These are phyloP conservation scores for Nysson spinosus DNA, from an alignment of 2,888 invertebrate species.

Conservation along the genomic window DNA sequence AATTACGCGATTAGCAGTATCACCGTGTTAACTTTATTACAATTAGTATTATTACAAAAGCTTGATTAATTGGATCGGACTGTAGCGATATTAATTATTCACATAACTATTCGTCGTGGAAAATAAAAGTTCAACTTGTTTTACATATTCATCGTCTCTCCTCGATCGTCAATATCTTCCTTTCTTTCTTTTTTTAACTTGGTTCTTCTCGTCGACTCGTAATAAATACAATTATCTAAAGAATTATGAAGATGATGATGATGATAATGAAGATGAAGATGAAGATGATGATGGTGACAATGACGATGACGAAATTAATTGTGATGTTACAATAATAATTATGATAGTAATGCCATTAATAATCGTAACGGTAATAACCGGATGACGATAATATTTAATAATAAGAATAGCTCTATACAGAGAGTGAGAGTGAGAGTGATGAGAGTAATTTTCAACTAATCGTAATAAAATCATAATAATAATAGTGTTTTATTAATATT, in stretches of 20 bases:
- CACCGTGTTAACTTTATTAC: constrained; percentile 68
- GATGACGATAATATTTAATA: background rate
- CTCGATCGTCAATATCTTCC: constrained; percentile 35
- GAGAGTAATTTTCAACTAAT: too few species aligned
- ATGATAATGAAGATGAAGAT: constrained; percentile 20
- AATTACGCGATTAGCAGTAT: constrained; percentile 71
- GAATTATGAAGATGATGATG: constrained; percentile 20
- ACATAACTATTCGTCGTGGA: constrained; percentile 73
- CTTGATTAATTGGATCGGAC: constrained; percentile 77
- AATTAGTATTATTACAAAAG: constrained; percentile 76
- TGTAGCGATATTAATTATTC: constrained; percentile 77
- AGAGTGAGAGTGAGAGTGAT: background rate
- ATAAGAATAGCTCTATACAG: background rate
- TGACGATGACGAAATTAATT: too few species aligned
- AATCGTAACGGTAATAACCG: background rate
- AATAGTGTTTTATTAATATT: constrained; percentile 26
- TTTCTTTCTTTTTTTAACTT: too few species aligned
- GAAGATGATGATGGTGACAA: constrained; percentile 8
- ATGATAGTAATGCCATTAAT: background rate
- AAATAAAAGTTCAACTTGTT: constrained; percentile 75
- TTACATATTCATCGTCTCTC: constrained; percentile 59
- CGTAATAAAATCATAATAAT: too few species aligned
- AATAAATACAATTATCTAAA: constrained; percentile 57
- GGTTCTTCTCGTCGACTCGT: constrained; percentile 12
- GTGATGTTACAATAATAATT: background rate